Base-by-base conservation (phyloP, 1,140 invertebrate genomes). In the Chironomus striatipennis region DNA sequence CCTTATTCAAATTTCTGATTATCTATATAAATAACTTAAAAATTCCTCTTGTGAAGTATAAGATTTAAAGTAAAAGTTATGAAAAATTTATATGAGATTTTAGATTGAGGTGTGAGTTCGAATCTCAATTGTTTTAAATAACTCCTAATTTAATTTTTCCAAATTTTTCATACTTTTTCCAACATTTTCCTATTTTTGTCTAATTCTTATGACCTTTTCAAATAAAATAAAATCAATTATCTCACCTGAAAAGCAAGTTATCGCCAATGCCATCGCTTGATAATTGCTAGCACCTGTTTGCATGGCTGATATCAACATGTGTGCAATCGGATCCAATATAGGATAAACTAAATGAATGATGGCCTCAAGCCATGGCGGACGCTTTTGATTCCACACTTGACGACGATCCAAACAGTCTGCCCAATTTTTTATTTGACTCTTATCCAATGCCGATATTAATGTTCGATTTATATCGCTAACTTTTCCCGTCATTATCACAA, bases 321-420 rank as follows among this genome's bases (percentile, higher is more conserved):
- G 83, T 0, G 88, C 87, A 12, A 91, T 86, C 10, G 89, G 87
- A 42, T 85, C 81, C 42, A 91, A 82, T 1, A 87, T 81, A 0
- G 87, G 85, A 2, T 86, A 85, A 0, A 89, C 81, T 7, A 89
- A 84, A 20, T 86, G 85, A 75, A 92, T 79, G 12, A 92, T 82
- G 4, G 89, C 89, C 75, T 90, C 86, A 73, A 91, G 81, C 91
- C 91, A 93, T 0, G 90, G 85, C 34, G 90, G 90, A 34, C 89
- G 84, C 42, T 88, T 86, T 78, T 91, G 89, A 81, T 91, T 91
- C 91, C 91, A 93, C 1, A 93, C 91, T 85, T 93, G 89, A 76
- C 89, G 82, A 79, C 88, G 88, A 79, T 92, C 89, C 65, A 92
- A 84, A 78, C 89, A 89, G 75, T 86, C 86, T 1, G 87, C 85